A percentile compares a stretch with the other conserved stretches of the same genome.
Conservation (phyloP, 2,888 invertebrate genomes). For the Tachystola acroxantha region DNA sequence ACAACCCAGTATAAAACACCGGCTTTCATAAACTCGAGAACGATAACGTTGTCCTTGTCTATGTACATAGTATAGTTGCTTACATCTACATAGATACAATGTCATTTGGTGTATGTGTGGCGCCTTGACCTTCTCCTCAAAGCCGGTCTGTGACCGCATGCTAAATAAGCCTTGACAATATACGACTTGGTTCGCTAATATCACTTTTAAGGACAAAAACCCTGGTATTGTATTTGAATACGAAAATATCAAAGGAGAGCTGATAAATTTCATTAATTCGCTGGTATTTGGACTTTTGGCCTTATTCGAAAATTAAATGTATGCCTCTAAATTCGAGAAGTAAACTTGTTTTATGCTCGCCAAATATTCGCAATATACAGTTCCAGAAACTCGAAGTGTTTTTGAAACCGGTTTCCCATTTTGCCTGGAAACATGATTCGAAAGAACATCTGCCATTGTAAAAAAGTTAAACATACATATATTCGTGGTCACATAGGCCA, state of each 20-base stretch:
- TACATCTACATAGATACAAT: slow-evolving; percentile 25
- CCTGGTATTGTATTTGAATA: not conserved
- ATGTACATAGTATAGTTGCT: slow-evolving; percentile 22
- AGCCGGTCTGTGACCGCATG: slow-evolving; percentile 51
- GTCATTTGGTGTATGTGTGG: slow-evolving; percentile 20
- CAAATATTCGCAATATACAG: too few relatives aligned
- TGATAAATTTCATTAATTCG: not conserved
- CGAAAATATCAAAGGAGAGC: too few relatives aligned
- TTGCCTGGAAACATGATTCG: not conserved
- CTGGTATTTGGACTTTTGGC: too few relatives aligned
- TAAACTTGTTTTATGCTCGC: too few relatives aligned
- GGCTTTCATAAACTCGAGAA: slow-evolving; percentile 46
- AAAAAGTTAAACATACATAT: slow-evolving; percentile 1
- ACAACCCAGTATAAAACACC: slow-evolving; percentile 16
- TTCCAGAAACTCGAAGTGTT: not conserved
- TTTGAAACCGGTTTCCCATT: not conserved
- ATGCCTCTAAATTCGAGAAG: too few relatives aligned
- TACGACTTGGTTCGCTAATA: slow-evolving; percentile 9
- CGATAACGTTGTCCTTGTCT: slow-evolving; percentile 44
- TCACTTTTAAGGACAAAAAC: slow-evolving; percentile 5
- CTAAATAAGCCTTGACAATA: slow-evolving; percentile 22
- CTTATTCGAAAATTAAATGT: too few relatives aligned
- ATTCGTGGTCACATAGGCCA: slow-evolving; percentile 6
- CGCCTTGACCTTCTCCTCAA: slow-evolving; percentile 51
- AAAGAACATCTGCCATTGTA: slow-evolving; percentile 1